Conservation (phyloP, 2,888 invertebrate genomes). For the Drosophila kanekoi region DNA sequence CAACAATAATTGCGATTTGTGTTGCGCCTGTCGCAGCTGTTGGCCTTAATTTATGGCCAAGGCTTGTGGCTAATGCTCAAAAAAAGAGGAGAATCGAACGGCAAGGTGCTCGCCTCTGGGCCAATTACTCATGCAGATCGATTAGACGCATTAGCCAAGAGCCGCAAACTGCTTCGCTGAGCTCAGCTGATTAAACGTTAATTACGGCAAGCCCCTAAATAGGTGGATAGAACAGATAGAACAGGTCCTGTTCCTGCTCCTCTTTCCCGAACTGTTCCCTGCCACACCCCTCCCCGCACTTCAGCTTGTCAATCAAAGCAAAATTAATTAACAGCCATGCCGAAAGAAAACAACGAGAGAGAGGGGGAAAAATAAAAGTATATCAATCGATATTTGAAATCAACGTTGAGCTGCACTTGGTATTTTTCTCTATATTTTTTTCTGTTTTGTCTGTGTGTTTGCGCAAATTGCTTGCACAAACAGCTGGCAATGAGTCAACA, state of each 20-base stretch:
- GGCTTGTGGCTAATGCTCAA: slow-evolving; percentile 12
- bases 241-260: background rate
- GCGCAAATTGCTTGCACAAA: slow-evolving; percentile 50
- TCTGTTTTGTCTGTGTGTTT: background rate
- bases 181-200: slow-evolving; percentile 66
- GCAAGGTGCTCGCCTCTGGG: slow-evolving; percentile 31
- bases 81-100: background rate
- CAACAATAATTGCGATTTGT: slow-evolving; percentile 44
- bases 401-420: slow-evolving; percentile 33
- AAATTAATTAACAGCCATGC: slow-evolving; percentile 57
- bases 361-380: slow-evolving; percentile 3
- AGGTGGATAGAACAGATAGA: slow-evolving; percentile 2
- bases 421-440: too few species aligned
- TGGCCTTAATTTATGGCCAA: slow-evolving; percentile 40
- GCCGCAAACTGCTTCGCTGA: slow-evolving; percentile 56
- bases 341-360: slow-evolving; percentile 6
- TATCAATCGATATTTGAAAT: slow-evolving; percentile 18
- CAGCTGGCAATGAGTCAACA: slow-evolving; percentile 47
- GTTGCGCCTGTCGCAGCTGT: slow-evolving; percentile 31
- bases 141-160: slow-evolving; percentile 56
- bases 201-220: slow-evolving; percentile 43
- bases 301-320: slow-evolving; percentile 40
- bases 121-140: slow-evolving; percentile 69
- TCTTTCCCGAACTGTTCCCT: too few species aligned
- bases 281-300: too few species aligned